Evolutionary conservation across 2,888 invertebrate species (phyloP).

Genomic region (Parnassius orleans): DNA sequence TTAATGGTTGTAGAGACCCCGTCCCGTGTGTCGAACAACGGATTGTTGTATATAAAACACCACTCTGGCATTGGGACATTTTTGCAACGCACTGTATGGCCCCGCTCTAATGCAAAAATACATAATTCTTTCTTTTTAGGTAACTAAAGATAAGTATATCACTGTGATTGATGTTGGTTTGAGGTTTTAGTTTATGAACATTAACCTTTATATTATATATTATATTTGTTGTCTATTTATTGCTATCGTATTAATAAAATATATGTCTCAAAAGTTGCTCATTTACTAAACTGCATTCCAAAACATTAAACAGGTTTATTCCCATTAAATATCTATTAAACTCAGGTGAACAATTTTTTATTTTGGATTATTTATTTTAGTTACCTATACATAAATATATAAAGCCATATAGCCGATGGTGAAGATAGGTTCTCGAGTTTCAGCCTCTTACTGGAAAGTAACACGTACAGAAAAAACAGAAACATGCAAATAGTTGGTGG

Average conservation of each 20-base stretch:
- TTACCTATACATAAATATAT: too few relatives aligned
- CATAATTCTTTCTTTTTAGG: slow-evolving; percentile 4
- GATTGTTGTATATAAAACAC: too few relatives aligned
- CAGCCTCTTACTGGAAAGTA: too few relatives aligned
- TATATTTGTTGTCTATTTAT: slow-evolving; percentile 15
- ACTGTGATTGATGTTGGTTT: slow-evolving; percentile 39
- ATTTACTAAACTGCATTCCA: slow-evolving; percentile 18
- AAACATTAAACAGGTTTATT: not conserved
- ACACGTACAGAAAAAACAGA: too few relatives aligned
- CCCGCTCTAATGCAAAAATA: not conserved
- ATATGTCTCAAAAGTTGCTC: slow-evolving; percentile 8
- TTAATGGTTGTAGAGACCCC: too few relatives aligned
- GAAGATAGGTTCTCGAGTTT: too few relatives aligned
- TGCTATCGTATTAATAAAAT: slow-evolving; percentile 9
- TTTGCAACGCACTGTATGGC: too few relatives aligned
- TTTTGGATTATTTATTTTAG: not conserved
- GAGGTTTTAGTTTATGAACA: slow-evolving; percentile 26
- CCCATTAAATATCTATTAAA: not conserved
- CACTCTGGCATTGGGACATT: too few relatives aligned
- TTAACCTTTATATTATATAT: slow-evolving; percentile 22
- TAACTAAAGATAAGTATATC: slow-evolving; percentile 10
- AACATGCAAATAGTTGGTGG: too few relatives aligned
- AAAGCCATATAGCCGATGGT: too few relatives aligned
- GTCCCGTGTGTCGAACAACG: too few relatives aligned
- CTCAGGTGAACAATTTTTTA: not conserved